Conservation (phyloP, 1,140 invertebrate genomes). For the Dendrolimus kikuchii region DNA sequence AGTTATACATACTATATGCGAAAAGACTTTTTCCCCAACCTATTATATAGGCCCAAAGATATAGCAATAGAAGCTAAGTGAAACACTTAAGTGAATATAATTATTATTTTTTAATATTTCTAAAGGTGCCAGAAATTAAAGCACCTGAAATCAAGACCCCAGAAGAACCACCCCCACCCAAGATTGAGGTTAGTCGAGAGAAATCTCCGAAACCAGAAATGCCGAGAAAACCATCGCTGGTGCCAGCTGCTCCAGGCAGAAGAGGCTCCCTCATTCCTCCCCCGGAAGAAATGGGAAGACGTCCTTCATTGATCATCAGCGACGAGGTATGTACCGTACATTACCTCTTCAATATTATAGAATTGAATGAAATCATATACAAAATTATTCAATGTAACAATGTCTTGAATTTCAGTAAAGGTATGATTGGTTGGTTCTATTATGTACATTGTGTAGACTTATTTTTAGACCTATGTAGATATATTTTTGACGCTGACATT, state of each 20-base stretch:
- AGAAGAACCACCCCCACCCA: conserved; percentile 80
- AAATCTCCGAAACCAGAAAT: conserved; percentile 78
- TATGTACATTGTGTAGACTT: conserved; percentile 35
- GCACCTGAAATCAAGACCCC: conserved; percentile 84
- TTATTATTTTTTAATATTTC: background rate
- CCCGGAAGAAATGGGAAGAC: conserved; percentile 85
- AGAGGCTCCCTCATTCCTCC: conserved; percentile 89
- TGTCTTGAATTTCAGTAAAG: conserved; percentile 33
- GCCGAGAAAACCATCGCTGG: conserved; percentile 82
- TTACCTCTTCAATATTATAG: conserved; percentile 8
- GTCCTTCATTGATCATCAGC: conserved; percentile 91
- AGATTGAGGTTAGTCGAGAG: conserved; percentile 89
- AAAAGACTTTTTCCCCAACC: too few relatives aligned
- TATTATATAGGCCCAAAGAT: too few relatives aligned
- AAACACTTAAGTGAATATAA: background rate
- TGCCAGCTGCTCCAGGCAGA: conserved; percentile 78
- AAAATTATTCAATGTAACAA: conserved; percentile 14
- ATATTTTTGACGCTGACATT: conserved; percentile 10
- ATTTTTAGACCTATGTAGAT: conserved; percentile 8
- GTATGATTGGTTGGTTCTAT: conserved; percentile 39
- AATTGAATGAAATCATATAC: conserved; percentile 8
- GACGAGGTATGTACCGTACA: conserved; percentile 83
- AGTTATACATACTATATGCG: too few relatives aligned
- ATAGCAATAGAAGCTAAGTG: too few relatives aligned
- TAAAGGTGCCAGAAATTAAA: conserved; percentile 62